These are phyloP conservation scores for Halichoerus grypus DNA, from an alignment of 2,113 vertebrate species.

Conservation along the genomic window DNA sequence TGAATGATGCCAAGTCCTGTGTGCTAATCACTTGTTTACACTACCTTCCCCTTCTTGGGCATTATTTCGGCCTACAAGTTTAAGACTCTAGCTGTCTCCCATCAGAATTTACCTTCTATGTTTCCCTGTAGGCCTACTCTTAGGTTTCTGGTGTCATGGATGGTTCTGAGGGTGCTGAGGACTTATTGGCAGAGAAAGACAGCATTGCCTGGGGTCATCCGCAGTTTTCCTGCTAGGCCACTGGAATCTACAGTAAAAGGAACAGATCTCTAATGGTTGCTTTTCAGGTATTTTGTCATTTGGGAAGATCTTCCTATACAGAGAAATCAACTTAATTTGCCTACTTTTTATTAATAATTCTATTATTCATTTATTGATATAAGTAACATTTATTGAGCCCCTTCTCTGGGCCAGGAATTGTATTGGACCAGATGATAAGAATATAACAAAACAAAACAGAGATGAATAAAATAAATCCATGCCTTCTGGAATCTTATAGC, in stretches of 20 bases:
- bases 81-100: background rate
- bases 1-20: background rate
- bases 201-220: background rate
- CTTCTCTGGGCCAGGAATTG: background rate
- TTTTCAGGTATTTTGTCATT: constrained; percentile 7
- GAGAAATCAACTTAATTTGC: background rate
- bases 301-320: constrained; percentile 21
- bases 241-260: background rate
- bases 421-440: background rate
- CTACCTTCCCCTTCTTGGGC: background rate
- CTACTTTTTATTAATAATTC: constrained; percentile 20
- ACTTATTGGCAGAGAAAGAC: background rate
- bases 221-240: background rate
- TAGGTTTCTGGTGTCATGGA: background rate
- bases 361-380: background rate
- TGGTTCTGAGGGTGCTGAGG: background rate
- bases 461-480: background rate
- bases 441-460: background rate
- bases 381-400: background rate
- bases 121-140: background rate
- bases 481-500: background rate
- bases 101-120: background rate
- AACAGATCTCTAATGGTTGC: background rate
- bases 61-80: background rate
- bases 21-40: background rate